Evolutionary conservation across 2,797 vertebrate species (phyloP), one percentile per base, ranked within the genome.

Genomic region (Takifugu ocellatus): DNA sequence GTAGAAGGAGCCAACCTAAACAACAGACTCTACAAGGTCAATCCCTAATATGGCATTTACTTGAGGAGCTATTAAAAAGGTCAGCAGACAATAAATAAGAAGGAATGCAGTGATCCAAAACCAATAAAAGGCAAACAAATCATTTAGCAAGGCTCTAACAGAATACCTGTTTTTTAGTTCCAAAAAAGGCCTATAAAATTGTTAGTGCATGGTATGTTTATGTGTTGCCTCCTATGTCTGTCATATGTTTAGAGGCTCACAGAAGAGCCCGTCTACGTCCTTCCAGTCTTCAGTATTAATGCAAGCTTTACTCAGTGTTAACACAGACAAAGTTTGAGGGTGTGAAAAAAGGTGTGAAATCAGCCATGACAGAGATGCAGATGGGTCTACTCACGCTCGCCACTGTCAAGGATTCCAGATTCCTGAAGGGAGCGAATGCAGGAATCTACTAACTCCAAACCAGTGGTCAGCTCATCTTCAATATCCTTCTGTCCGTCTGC

Each of bases 341-440:
- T 1, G 12, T 14, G 1, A 39, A 14, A 12, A 33, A 39, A 39
- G 10, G 10, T 3, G 14, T 39, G 11, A 39, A 39, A 39, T 10
- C 14, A 39, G 12, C 3, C 33, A 3, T 14, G 17, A 63, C 25
- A 53, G 0, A 6, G 17, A 48, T 24, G 11, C 29, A 17, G n/a
- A 47, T n/a, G 31, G 44, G 24, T 8, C 10, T 17, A 36, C 50
- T 94, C 91, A 98, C 97, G 92, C 92, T 98, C 95, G 79, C 88
- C 88, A 26, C 94, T 85, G 80, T 98, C 94, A 0, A 98, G 94
- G 74, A 99, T 98, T 66, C 97, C 96, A 24, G 97, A 99, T 78
- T 98, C 96, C 85, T 99, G 97, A 43, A 99, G 90, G 0, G 97
- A 98, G 54, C 97, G 92, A 82, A 99, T 98, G 78, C 97, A 98